Evolutionary conservation across 2,888 invertebrate species (phyloP).

Genomic region (Andrena hattorfiana): DNA sequence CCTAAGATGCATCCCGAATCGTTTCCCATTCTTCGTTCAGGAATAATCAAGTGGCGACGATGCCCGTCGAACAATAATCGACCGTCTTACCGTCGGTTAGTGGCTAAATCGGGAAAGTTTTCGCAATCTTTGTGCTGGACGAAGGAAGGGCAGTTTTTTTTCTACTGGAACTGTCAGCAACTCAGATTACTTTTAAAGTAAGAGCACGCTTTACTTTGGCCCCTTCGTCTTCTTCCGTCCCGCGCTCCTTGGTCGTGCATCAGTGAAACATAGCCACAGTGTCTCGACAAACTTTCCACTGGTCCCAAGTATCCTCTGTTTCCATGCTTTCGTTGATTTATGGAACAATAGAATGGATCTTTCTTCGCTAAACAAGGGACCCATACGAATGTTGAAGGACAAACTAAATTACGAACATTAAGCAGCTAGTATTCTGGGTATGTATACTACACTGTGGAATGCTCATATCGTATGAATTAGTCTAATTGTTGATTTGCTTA

Average conservation of each 20-base stretch:
- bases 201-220: slow-evolving; percentile 50
- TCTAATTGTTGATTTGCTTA: too few species aligned
- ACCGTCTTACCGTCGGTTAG: slow-evolving; percentile 63
- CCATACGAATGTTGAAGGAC: neutral
- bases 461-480: too few species aligned
- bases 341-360: neutral
- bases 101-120: slow-evolving; percentile 70
- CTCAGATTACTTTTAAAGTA: slow-evolving; percentile 68
- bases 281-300: slow-evolving; percentile 52
- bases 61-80: slow-evolving; percentile 64
- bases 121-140: slow-evolving; percentile 8
- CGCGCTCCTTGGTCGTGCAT: slow-evolving; percentile 8
- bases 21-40: slow-evolving; percentile 16
- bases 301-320: neutral
- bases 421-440: too few species aligned
- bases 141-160: slow-evolving; percentile 12
- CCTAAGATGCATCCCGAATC: slow-evolving; percentile 19
- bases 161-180: slow-evolving; percentile 61
- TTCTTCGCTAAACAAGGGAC: neutral
- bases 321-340: slow-evolving; percentile 5
- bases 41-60: slow-evolving; percentile 57
- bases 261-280: slow-evolving; percentile 36
- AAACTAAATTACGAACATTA: neutral
- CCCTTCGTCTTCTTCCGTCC: slow-evolving; percentile 24
- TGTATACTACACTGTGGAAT: too few species aligned